Conservation (phyloP, 1,140 invertebrate genomes). For the Drosophila sucinea region DNA sequence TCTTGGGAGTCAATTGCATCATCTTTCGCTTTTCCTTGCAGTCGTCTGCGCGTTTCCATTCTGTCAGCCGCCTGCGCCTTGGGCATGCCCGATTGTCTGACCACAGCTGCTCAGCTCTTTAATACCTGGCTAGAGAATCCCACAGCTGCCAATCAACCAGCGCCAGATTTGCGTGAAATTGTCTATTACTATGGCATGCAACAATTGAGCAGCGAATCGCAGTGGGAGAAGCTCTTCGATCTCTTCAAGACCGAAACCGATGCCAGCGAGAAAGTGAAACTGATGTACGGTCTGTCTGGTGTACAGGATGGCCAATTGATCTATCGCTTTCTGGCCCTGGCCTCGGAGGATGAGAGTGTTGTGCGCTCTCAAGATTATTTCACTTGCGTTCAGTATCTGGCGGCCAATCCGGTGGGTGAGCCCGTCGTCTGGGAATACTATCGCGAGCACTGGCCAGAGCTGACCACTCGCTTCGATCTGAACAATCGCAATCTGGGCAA, state of each 20-base stretch:
- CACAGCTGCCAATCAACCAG: conserved; percentile 84
- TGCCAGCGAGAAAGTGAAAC: conserved; percentile 89
- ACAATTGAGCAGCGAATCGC: conserved; percentile 82
- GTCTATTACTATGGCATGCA: conserved; percentile 88
- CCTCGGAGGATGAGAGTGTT: conserved; percentile 89
- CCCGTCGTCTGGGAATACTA: conserved; percentile 92
- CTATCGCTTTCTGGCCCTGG: conserved; percentile 86
- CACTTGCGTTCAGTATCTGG: conserved; percentile 87
- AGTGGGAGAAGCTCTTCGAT: conserved; percentile 91
- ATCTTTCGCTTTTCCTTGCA: conserved; percentile 55
- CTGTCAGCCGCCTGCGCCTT: conserved; percentile 86
- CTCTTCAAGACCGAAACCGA: conserved; percentile 89
- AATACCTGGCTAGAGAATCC: conserved; percentile 84
- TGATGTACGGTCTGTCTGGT: conserved; percentile 88
- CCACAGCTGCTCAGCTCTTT: conserved; percentile 85
- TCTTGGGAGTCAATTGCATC: neutral
- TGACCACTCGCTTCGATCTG: conserved; percentile 90
- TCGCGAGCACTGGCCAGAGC: conserved; percentile 88
- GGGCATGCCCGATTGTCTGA: conserved; percentile 85
- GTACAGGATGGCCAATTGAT: conserved; percentile 86
- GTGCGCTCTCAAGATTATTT: conserved; percentile 94
- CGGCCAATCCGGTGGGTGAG: conserved; percentile 89
- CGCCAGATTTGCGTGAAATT: conserved; percentile 89
- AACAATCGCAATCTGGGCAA: conserved; percentile 91
- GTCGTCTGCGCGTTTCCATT: conserved; percentile 85